A percentile compares a stretch with the other conserved stretches of the same genome.
phyloP scores from a whole-genome alignment of 2,113 vertebrate genomes.

The Channa argus region DNA sequence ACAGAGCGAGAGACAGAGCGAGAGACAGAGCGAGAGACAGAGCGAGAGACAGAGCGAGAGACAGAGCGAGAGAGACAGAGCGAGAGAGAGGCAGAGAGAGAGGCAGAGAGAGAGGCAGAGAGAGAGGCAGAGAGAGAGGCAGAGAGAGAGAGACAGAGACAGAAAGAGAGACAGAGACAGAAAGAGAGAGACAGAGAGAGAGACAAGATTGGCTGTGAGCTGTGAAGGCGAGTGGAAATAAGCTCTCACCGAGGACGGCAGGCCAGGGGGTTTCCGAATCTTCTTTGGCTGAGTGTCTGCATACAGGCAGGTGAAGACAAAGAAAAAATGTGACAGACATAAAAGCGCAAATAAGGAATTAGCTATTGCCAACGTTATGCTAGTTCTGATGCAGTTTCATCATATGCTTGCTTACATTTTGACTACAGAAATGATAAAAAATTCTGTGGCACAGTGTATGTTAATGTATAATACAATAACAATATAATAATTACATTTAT shows the following conservation, averaged over 20 bases:
- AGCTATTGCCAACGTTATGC: constrained; percentile 18
- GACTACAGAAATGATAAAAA: not conserved
- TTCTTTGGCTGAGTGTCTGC: constrained; percentile 97
- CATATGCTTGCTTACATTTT: constrained; percentile 2
- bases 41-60: constrained; percentile 15
- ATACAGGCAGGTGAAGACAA: constrained; percentile 29
- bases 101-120: constrained; percentile 3
- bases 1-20: constrained; percentile 22
- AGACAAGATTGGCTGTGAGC: constrained; percentile 39
- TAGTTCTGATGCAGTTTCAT: constrained; percentile 22
- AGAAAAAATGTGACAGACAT: constrained; percentile 35
- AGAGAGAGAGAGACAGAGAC: not conserved
- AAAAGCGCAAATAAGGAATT: constrained; percentile 34
- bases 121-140: constrained; percentile 9
- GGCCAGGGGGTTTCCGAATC: constrained; percentile 97
- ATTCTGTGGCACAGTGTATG: no score
- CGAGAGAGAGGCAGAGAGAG: constrained; percentile 10
- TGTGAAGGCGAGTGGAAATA: constrained; percentile 61
- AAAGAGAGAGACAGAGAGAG: constrained; percentile 17
- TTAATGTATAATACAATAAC: no score
- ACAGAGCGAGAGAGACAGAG: constrained; percentile 18
- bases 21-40: constrained; percentile 3
- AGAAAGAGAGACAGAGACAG: constrained; percentile 19
- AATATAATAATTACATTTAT: no score
- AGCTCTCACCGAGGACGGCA: constrained; percentile 95